These are phyloP conservation scores for Gambusia holbrooki DNA, from an alignment of 2,113 vertebrate species.

Conservation along the genomic window DNA sequence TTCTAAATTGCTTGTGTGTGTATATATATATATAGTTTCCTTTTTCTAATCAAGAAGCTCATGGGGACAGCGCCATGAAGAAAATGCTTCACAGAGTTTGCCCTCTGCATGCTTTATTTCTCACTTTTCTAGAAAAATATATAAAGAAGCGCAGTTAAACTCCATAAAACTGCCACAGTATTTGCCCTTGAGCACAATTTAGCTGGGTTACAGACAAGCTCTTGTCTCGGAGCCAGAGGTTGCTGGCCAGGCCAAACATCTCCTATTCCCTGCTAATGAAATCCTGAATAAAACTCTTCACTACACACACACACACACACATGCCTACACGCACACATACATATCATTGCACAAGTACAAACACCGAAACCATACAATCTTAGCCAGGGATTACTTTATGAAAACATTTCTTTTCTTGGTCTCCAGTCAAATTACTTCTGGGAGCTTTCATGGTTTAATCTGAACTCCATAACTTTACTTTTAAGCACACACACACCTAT, in stretches of 20 bases:
- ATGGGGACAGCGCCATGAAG: conserved; percentile 5
- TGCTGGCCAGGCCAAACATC: conserved; percentile 68
- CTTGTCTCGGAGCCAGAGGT: conserved; percentile 68
- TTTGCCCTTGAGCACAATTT: conserved; percentile 60
- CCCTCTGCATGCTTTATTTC: conserved; percentile 32
- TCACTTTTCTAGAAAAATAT: conserved; percentile 23
- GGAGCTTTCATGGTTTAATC: conserved; percentile 73
- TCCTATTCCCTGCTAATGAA: conserved; percentile 76
- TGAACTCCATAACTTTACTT: conserved; percentile 34
- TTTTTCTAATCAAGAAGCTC: conserved; percentile 11
- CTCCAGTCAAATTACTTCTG: conserved; percentile 79
- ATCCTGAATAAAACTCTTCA: conserved; percentile 65
- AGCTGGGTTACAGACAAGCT: conserved; percentile 69
- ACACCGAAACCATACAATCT: conserved; percentile 48
- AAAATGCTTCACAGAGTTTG: conserved; percentile 34
- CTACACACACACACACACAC: conserved; percentile 31
- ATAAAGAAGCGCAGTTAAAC: conserved; percentile 43
- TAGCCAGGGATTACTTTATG: conserved; percentile 71
- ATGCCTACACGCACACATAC: background rate
- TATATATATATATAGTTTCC: background rate
- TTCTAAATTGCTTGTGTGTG: no score
- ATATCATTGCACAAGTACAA: conserved; percentile 29
- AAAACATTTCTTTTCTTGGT: conserved; percentile 78
- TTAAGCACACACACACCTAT: no score
- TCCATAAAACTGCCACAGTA: conserved; percentile 52